A percentile compares a stretch with the other conserved stretches of the same genome.
phyloP scores from a whole-genome alignment of 1,140 invertebrate genomes.

The Diploscapter pachys region DNA sequence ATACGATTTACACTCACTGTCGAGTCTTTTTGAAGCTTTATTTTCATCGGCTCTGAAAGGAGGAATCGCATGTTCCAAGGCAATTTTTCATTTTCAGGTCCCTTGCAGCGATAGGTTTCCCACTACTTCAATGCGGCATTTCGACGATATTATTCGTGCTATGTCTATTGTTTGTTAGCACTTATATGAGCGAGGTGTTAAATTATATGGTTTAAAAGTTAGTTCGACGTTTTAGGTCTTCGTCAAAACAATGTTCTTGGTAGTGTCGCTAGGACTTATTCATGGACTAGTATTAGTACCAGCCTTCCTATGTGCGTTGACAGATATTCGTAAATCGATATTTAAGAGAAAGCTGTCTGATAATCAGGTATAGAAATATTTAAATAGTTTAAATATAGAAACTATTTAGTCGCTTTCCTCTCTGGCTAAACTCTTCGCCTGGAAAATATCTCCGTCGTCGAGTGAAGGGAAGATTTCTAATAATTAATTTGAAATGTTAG shows the following conservation, averaged over 20 bases:
- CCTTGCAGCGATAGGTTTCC: constrained; percentile 82
- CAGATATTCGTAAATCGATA: constrained; percentile 8
- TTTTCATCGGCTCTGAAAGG: too few relatives aligned
- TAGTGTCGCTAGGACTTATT: constrained; percentile 86
- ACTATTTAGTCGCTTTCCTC: constrained; percentile 15
- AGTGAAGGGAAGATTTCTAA: constrained; percentile 19
- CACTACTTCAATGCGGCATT: constrained; percentile 86
- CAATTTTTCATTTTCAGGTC: constrained; percentile 55
- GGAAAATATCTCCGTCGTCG: constrained; percentile 20
- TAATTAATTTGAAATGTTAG: too few relatives aligned
- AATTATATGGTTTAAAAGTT: not conserved
- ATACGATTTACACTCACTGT: too few relatives aligned
- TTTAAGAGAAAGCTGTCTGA: constrained; percentile 4
- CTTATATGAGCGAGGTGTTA: constrained; percentile 71
- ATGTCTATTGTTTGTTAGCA: constrained; percentile 79
- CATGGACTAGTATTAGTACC: constrained; percentile 86
- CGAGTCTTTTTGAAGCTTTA: too few relatives aligned
- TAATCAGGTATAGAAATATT: not conserved
- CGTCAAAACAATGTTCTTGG: constrained; percentile 94
- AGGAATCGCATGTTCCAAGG: too few relatives aligned
- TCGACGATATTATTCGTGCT: constrained; percentile 86
- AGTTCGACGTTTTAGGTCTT: constrained; percentile 70
- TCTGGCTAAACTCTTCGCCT: constrained; percentile 18
- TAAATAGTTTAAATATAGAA: not conserved
- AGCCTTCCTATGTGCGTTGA: constrained; percentile 71